Evolutionary conservation across 2,113 vertebrate species (phyloP).

Genomic region (Pygathrix nemaeus): DNA sequence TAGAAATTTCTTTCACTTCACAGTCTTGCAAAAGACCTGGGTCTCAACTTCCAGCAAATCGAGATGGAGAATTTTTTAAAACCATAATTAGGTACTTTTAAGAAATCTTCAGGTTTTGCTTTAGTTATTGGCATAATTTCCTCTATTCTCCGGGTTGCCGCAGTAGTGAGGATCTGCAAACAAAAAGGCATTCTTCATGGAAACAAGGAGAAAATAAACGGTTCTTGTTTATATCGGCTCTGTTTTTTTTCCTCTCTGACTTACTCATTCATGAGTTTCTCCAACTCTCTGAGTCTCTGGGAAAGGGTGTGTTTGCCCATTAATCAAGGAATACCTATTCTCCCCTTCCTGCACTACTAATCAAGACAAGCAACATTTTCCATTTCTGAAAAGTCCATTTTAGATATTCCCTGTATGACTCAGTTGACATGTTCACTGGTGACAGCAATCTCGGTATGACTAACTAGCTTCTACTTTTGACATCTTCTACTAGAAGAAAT

Average conservation of each 20-base stretch:
- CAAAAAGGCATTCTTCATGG: not conserved
- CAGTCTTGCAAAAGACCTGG: not conserved
- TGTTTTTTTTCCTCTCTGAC: not conserved
- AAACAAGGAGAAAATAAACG: not conserved
- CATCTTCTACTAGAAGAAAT: conserved; percentile 44
- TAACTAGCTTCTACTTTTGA: conserved; percentile 47
- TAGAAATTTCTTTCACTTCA: not conserved
- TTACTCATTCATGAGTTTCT: not conserved
- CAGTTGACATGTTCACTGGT: not conserved
- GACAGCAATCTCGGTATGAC: conserved; percentile 50
- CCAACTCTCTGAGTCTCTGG: not conserved
- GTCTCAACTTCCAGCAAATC: conserved; percentile 1
- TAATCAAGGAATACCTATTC: not conserved
- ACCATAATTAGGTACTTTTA: not conserved
- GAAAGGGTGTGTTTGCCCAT: not conserved
- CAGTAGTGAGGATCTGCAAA: not conserved
- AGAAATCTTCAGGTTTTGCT: not conserved
- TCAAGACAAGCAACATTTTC: not conserved
- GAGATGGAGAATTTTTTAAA: not conserved
- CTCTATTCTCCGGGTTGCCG: not conserved
- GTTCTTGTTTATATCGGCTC: not conserved
- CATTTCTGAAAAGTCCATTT: conserved; percentile 56
- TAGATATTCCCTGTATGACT: conserved; percentile 49
- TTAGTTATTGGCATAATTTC: not conserved
- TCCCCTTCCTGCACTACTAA: not conserved